Percentiles rank a stretch among this genome's conserved stretches.
phyloP scores from a whole-genome alignment of 2,113 vertebrate genomes.

The Malaclemys terrapin region DNA sequence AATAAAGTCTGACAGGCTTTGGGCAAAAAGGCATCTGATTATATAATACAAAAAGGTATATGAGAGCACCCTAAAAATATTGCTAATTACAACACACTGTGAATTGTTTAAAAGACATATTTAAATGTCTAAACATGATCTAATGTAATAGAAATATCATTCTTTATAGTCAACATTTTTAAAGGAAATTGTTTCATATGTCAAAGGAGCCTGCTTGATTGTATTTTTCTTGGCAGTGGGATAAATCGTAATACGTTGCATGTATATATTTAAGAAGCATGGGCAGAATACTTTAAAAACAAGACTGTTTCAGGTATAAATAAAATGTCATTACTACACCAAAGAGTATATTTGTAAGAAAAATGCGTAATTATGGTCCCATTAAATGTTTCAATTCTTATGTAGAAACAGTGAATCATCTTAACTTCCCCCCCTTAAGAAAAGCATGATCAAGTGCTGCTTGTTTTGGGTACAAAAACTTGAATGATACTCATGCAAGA shows the following conservation, averaged over 20 bases:
- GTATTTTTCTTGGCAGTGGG: not conserved
- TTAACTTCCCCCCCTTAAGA: not conserved
- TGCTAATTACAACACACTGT: accelerated
- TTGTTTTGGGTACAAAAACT: not conserved
- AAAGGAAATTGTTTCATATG: not conserved
- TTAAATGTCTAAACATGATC: accelerated
- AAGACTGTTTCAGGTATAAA: not conserved
- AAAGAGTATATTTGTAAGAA: conserved; percentile 28
- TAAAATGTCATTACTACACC: not conserved
- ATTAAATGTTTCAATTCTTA: not conserved
- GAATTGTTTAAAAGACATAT: not conserved
- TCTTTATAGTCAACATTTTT: not conserved
- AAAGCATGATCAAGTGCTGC: not conserved
- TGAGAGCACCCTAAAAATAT: not conserved
- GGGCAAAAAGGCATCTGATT: not conserved
- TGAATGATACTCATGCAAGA: not conserved
- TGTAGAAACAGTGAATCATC: not conserved
- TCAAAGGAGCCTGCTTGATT: not conserved
- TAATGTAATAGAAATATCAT: accelerated
- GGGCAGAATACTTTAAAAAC: not conserved
- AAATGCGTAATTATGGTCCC: not conserved
- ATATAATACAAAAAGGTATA: accelerated
- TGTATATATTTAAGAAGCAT: not conserved
- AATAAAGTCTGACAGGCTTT: not conserved
- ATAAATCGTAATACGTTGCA: not conserved